Evolutionary conservation across 2,113 vertebrate species (phyloP), one percentile per base, ranked within the genome.

Genomic region (Leuciscus idus): DNA sequence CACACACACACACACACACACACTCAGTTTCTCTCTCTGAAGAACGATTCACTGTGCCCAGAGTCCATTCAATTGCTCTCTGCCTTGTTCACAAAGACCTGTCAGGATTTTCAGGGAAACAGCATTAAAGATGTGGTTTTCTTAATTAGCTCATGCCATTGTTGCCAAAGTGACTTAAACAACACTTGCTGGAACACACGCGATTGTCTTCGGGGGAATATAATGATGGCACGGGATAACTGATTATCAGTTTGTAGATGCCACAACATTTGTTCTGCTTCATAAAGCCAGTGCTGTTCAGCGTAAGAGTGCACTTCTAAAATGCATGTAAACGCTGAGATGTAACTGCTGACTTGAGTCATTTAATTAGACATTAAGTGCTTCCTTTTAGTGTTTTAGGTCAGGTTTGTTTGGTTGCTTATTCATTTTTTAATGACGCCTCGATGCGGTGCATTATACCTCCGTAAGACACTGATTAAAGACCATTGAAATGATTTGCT

Each of bases 61-160:
- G 91, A 90, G 89, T 86, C 92, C 93, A 93, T 94, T 95, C 93
- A 95, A 92, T 92, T 91, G 87, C 93, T 94, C 88, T 93, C 93
- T 91, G 91, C 89, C 93, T 94, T 92, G 92, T 94, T 92, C 88
- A 46, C 91, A 93, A 93, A 94, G 94, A 92, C 93, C 88, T 88
- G 91, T 93, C 91, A 92, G 87, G 92, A 90, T 92, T 94, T 92
- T 93, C 92, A 90, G 92, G 92, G 91, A 91, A 92, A 91, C 91
- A 82, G 91, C 90, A 92, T 94, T 94, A 95, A 94, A 94, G 91
- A 90, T 88, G 43, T 82, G 91, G 86, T 81, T 85, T 77, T 88
- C 84, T 87, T 91, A 91, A 93, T 94, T 92, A 92, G 92, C 91
- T 90, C 85, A 83, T 59, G 74, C 88, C 87, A 92, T 94, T 93